Percentiles rank a stretch among this genome's conserved stretches.
These are phyloP conservation scores for Brachionus koreanus DNA, from an alignment of 1,140 invertebrate species.

Conservation along the genomic window DNA sequence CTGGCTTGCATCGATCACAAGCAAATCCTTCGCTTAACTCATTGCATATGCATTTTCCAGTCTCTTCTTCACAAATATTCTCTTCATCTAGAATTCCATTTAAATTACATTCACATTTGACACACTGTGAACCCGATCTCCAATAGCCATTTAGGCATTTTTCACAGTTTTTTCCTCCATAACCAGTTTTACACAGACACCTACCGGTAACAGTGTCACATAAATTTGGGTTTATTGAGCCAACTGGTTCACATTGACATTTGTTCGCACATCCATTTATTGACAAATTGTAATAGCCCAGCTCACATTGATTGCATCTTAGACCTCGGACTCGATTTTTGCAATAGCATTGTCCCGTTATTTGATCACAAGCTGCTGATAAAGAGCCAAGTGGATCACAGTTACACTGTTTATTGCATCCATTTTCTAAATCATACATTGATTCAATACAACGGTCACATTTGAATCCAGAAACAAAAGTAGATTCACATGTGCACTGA, in stretches of 20 bases:
- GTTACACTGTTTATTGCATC: constrained; percentile 68
- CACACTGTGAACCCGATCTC: constrained; percentile 82
- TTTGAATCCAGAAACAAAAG: constrained; percentile 79
- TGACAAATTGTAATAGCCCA: constrained; percentile 76
- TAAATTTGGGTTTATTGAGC: constrained; percentile 66
- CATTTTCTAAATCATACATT: constrained; percentile 76
- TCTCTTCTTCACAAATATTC: constrained; percentile 37
- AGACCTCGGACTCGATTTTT: constrained; percentile 84
- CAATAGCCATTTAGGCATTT: constrained; percentile 71
- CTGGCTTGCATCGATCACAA: constrained; percentile 65
- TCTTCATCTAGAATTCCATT: constrained; percentile 77
- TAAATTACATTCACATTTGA: constrained; percentile 84
- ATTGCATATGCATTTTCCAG: constrained; percentile 45
- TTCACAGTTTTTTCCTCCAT: constrained; percentile 52
- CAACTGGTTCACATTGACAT: constrained; percentile 81
- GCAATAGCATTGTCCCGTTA: constrained; percentile 77
- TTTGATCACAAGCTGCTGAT: constrained; percentile 61
- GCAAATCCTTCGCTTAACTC: constrained; percentile 65
- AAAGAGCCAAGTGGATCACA: constrained; percentile 63
- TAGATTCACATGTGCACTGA: constrained; percentile 77
- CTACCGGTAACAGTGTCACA: constrained; percentile 83
- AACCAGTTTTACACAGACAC: constrained; percentile 73
- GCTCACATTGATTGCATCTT: constrained; percentile 88
- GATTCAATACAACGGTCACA: constrained; percentile 78
- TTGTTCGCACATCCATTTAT: constrained; percentile 78